A percentile compares a stretch with the other conserved stretches of the same genome.
These are phyloP conservation scores for Liodrosophila aerea DNA, from an alignment of 2,888 invertebrate genomes.

Conservation along the genomic window DNA sequence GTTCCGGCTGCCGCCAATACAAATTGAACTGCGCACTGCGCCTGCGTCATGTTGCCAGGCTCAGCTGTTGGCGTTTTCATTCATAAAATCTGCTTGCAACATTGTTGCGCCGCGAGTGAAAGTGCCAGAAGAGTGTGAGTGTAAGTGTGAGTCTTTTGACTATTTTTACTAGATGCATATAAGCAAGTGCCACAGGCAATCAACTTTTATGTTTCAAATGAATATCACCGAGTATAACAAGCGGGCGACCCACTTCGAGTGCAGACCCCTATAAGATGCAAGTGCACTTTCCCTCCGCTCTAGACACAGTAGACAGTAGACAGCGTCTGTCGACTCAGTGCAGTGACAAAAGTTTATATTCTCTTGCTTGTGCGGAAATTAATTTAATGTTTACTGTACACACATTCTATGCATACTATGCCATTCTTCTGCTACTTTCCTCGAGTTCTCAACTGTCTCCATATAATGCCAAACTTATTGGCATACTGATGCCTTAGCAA, in stretches of 20 bases:
- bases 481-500: no score
- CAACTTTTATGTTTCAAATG: slow-evolving; percentile 34
- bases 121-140: slow-evolving; percentile 16
- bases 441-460: no score
- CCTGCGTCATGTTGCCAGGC: slow-evolving; percentile 64
- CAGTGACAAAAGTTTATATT: slow-evolving; percentile 20
- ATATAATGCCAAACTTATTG: no score
- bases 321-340: slow-evolving; percentile 33
- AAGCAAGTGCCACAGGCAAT: slow-evolving; percentile 49
- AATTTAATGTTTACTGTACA: slow-evolving; percentile 45
- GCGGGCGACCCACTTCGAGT: slow-evolving; percentile 34
- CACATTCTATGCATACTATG: no score
- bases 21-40: slow-evolving; percentile 29
- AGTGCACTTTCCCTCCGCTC: slow-evolving; percentile 2
- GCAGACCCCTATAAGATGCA: slow-evolving; percentile 3
- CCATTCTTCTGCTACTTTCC: no score
- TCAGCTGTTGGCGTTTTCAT: slow-evolving; percentile 53
- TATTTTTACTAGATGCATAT: no score
- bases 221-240: slow-evolving; percentile 23
- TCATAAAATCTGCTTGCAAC: slow-evolving; percentile 66
- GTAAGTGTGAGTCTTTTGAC: not conserved
- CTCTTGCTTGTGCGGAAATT: no score
- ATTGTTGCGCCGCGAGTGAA: slow-evolving; percentile 43
- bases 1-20: slow-evolving; percentile 51
- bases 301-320: slow-evolving; percentile 1